Base-by-base conservation (phyloP, 2,113 vertebrate genomes). In the Heliornis fulica region DNA sequence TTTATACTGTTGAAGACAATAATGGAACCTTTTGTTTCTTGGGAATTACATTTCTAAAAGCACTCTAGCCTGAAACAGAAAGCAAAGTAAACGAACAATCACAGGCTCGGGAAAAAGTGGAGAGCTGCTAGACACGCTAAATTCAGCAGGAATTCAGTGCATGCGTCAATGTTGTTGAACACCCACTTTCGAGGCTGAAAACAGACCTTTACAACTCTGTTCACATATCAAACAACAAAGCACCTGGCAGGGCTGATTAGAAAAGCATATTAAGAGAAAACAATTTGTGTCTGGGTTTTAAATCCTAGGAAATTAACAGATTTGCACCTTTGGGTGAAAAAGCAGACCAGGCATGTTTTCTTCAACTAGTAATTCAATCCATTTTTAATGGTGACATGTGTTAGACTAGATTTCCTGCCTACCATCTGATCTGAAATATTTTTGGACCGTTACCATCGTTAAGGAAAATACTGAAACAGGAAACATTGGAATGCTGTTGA, bases 401-500 rank as follows among this genome's bases (percentile, higher is more conserved):
- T 85, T 77, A 87, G 89, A 69, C 68, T 28, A 61, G 56, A 94
- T 91, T 96, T 96, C 96, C 93, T 96, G 95, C 71, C 83, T 74
- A 95, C 81, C 74, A 32, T 94, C 91, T 86, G 78, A 95, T 94
- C 64, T 85, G 84, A 95, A 96, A 90, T 93, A 94, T 95, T 96
- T 96, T 88, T 89, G 78, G 69, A 63, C 70, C 51, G 38, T 61
- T 92, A 93, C 83, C 89, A 92, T 79, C 13, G 0, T 83, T 80
- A 85, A 89, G 94, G 77, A 94, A 96, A 95, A 94, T 19, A 95
- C 78, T 1, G 7, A 83, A 93, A 86, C 94, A 96, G 96, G 96
- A 96, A 96, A 93, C 91, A 90, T 53, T 45, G 82, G 94, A 96
- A 96, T 91, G 94, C 88, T 94, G 93, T 90, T 96, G 96, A 97